A percentile compares a stretch with the other conserved stretches of the same genome.
Conservation (phyloP, 2,797 vertebrate genomes). For the Sebastes taczanowskii region DNA sequence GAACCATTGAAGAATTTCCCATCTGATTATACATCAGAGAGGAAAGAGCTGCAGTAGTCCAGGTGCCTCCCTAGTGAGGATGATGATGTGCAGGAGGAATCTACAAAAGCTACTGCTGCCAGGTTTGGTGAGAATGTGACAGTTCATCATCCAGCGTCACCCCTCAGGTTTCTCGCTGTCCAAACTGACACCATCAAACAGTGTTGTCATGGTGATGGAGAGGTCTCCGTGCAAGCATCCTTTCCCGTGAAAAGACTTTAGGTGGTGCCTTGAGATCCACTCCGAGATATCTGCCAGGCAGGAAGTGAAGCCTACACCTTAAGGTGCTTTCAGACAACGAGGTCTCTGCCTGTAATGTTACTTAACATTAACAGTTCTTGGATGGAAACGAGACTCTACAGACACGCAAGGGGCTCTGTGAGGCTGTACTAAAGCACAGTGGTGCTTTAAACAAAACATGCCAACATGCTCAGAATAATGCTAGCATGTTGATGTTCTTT, state of each 20-base stretch:
- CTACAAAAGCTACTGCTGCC: neutral
- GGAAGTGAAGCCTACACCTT: neutral
- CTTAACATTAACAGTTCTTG: neutral
- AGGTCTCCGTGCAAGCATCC: neutral
- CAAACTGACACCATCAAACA: neutral
- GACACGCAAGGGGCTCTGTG: neutral
- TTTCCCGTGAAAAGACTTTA: neutral
- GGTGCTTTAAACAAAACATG: no score
- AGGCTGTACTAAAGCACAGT: no score
- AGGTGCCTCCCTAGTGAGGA: neutral
- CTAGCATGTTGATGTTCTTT: no score
- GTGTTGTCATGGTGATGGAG: neutral
- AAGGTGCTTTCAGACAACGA: neutral
- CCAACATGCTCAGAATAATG: no score
- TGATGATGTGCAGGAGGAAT: neutral
- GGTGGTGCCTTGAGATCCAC: no score
- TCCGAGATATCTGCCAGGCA: neutral
- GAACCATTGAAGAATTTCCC: neutral
- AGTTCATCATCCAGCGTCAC: neutral
- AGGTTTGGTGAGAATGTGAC: neutral
- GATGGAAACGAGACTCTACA: neutral
- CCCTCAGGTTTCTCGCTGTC: neutral
- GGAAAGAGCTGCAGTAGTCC: neutral
- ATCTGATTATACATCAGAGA: neutral
- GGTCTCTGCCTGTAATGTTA: neutral